phyloP scores from a whole-genome alignment of 2,113 vertebrate genomes.

The Campylomormyrus tamandua region DNA sequence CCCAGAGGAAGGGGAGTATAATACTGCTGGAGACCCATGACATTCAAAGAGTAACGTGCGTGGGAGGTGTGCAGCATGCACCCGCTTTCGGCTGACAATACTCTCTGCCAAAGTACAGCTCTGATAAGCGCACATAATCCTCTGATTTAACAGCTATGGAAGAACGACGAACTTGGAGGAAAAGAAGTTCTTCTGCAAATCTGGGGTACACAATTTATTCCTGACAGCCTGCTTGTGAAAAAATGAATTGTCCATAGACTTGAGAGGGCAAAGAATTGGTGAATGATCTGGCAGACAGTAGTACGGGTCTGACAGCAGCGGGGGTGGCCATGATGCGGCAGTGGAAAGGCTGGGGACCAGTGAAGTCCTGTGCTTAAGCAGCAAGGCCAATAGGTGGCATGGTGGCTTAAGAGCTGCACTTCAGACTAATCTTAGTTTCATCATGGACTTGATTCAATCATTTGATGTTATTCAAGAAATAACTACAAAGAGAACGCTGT shows the following conservation, averaged over 20 bases:
- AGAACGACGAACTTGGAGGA: background rate
- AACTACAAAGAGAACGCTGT: background rate
- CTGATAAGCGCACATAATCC: background rate
- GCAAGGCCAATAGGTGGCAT: background rate
- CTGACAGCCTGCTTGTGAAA: background rate
- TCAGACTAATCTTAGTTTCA: background rate
- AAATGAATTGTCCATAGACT: background rate
- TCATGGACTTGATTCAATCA: background rate
- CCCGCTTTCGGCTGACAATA: background rate
- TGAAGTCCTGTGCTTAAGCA: background rate
- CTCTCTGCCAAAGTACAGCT: background rate
- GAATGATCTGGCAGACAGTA: background rate
- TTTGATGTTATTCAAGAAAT: background rate
- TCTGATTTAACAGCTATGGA: background rate
- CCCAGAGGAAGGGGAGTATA: slow-evolving; percentile 27
- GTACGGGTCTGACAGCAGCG: background rate
- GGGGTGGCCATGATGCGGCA: background rate
- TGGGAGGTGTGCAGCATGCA: background rate
- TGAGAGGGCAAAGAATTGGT: background rate
- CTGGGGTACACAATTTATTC: background rate
- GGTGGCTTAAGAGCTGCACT: background rate
- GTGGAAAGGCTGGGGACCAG: background rate
- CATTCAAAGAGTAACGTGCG: background rate
- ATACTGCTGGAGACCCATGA: background rate
- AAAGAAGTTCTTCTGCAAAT: background rate